phyloP scores from a whole-genome alignment of 2,888 invertebrate genomes.

The Cerceris rybyensis region DNA sequence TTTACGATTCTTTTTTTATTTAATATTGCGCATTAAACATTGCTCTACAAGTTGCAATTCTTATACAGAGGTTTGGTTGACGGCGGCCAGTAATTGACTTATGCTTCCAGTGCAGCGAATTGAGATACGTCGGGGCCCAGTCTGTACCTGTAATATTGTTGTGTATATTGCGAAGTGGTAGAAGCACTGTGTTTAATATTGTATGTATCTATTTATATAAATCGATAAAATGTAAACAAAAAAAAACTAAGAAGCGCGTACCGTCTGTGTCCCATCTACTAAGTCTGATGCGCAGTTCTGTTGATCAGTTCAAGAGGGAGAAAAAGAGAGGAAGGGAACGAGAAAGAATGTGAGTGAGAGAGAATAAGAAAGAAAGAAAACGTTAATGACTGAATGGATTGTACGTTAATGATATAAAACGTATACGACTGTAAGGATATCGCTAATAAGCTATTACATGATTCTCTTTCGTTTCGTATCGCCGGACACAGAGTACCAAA shows the following conservation, averaged over 20 bases:
- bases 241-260: constrained; percentile 40
- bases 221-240: constrained; percentile 49
- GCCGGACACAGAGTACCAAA: constrained; percentile 35
- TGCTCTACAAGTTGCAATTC: constrained; percentile 52
- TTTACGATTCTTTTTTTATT: constrained; percentile 45
- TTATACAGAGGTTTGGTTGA: constrained; percentile 55
- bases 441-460: constrained; percentile 38
- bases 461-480: constrained; percentile 33
- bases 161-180: constrained; percentile 67
- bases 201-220: constrained; percentile 72
- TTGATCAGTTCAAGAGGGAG: constrained; percentile 37
- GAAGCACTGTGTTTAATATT: constrained; percentile 68
- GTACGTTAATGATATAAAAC: constrained; percentile 45
- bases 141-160: constrained; percentile 72
- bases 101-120: constrained; percentile 69
- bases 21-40: constrained; percentile 44
- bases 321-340: no score
- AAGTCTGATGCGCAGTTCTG: constrained; percentile 52
- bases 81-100: constrained; percentile 67
- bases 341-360: no score
- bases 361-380: constrained; percentile 12
- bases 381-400: constrained; percentile 45
- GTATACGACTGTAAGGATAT: constrained; percentile 39
- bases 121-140: constrained; percentile 61
- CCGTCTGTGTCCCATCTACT: constrained; percentile 62